Evolutionary conservation across 2,797 vertebrate genomes (phyloP).

Genomic region (Tiaroga cobitis): DNA sequence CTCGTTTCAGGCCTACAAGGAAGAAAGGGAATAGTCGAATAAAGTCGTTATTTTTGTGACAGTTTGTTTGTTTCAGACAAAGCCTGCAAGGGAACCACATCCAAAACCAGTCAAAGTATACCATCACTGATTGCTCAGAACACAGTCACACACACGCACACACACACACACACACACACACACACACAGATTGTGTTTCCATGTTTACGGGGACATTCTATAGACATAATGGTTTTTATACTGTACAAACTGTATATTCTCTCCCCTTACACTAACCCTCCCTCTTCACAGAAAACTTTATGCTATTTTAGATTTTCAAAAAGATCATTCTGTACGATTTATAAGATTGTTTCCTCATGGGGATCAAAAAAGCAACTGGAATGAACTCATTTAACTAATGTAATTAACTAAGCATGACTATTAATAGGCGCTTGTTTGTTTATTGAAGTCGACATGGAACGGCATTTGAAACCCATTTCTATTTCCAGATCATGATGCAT

Average conservation of each 20-base stretch:
- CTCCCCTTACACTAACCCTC: no score
- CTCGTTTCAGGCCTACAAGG: no score
- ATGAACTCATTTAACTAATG: background rate
- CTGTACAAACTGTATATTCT: no score
- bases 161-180: background rate
- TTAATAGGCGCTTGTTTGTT: background rate
- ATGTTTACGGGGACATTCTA: fast-evolving
- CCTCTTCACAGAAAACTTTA: no score
- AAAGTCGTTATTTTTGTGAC: no score
- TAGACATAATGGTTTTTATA: no score
- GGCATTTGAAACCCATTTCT: background rate
- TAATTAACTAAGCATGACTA: background rate
- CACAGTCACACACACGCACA: conserved; percentile 5
- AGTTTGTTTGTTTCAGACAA: background rate
- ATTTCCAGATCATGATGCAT: background rate
- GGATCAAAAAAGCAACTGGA: background rate
- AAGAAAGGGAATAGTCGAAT: no score
- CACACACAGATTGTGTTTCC: background rate
- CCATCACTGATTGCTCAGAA: background rate
- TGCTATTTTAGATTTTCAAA: no score
- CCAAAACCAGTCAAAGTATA: conserved; percentile 2
- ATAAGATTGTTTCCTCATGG: no score
- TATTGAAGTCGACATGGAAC: background rate
- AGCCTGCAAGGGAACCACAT: background rate
- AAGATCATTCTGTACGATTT: no score